Conservation (phyloP, 2,797 vertebrate genomes). For the Chelonia mydas region DNA sequence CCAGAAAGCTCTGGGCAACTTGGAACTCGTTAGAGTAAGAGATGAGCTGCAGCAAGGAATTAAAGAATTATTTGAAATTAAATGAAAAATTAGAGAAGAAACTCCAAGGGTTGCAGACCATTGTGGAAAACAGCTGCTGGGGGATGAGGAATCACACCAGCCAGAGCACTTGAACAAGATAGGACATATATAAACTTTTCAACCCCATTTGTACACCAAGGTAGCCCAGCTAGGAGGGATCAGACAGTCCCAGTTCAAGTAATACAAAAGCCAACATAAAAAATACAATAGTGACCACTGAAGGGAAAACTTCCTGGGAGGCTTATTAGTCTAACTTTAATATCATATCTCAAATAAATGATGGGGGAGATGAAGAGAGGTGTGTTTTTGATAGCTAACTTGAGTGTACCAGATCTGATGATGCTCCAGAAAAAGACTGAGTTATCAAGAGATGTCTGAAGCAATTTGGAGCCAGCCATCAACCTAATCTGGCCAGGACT, state of each 20-base stretch:
- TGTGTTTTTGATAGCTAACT: neutral
- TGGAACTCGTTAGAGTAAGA: neutral
- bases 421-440: neutral
- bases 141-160: neutral
- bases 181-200: neutral
- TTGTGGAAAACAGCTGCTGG: neutral
- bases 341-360: neutral
- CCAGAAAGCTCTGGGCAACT: neutral
- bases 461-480: neutral
- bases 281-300: neutral
- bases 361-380: conserved; percentile 6
- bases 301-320: neutral
- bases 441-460: neutral
- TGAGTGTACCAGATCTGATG: neutral
- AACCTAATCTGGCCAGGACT: neutral
- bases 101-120: neutral
- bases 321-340: neutral
- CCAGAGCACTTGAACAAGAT: neutral
- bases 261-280: neutral
- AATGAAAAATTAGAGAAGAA: neutral
- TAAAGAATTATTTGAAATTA: too few relatives aligned
- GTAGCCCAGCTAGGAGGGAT: neutral
- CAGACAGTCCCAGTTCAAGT: neutral
- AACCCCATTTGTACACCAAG: neutral
- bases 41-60: neutral